Evolutionary conservation across 2,888 invertebrate genomes (phyloP).

Genomic region (Ypsolopha scabrella): DNA sequence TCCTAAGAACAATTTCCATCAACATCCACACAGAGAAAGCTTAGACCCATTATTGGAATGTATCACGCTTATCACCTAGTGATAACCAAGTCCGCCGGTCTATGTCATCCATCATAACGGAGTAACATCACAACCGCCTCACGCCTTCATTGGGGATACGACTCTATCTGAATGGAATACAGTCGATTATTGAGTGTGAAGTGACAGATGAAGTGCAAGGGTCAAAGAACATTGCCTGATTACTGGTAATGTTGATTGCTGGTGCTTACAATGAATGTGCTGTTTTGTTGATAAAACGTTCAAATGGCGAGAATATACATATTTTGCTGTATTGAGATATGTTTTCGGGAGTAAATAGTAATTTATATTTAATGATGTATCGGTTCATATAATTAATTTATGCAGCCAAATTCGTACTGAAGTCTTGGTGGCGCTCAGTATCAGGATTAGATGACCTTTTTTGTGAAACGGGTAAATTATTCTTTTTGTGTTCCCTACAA

Average conservation of each 20-base stretch:
- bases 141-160: too few relatives aligned
- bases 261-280: slow-evolving; percentile 33
- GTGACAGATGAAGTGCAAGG: slow-evolving; percentile 20
- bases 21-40: slow-evolving; percentile 40
- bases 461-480: too few relatives aligned
- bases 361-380: too few relatives aligned
- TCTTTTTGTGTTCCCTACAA: too few relatives aligned
- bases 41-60: slow-evolving; percentile 52
- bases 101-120: not conserved
- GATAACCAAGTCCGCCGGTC: slow-evolving; percentile 26
- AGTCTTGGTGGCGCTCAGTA: too few relatives aligned
- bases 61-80: slow-evolving; percentile 46
- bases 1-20: too few relatives aligned
- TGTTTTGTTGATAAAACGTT: slow-evolving; percentile 15
- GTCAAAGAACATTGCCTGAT: slow-evolving; percentile 64
- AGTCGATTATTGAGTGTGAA: slow-evolving; percentile 10
- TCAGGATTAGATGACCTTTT: too few relatives aligned
- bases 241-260: slow-evolving; percentile 28
- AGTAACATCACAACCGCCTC: not conserved
- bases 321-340: too few relatives aligned
- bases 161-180: not conserved
- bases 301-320: too few relatives aligned
- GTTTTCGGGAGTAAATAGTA: too few relatives aligned
- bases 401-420: too few relatives aligned
- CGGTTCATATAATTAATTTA: too few relatives aligned